Evolutionary conservation across 2,113 vertebrate species (phyloP).

Genomic region (Serinus canaria): DNA sequence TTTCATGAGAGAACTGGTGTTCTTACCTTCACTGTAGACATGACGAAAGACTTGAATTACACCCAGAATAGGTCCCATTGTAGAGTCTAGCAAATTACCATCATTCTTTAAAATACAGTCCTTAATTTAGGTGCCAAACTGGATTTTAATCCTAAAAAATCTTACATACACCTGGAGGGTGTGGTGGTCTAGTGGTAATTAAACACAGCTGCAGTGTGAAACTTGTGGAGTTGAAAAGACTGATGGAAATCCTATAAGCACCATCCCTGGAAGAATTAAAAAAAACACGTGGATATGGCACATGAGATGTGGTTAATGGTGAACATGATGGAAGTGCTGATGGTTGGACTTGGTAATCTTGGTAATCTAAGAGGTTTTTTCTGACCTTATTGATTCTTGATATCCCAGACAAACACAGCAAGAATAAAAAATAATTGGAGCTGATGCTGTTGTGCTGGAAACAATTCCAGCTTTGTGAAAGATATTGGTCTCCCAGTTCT

Average conservation of each 20-base stretch:
- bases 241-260: background rate
- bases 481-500: background rate
- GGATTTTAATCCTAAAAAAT: conserved; percentile 9
- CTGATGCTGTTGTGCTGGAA: background rate
- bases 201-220: conserved; percentile 21
- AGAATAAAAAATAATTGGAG: background rate
- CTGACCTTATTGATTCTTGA: background rate
- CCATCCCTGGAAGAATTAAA: background rate
- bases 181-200: background rate
- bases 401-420: background rate
- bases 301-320: background rate
- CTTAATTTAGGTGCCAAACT: background rate
- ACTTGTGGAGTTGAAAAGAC: background rate
- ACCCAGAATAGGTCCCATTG: background rate
- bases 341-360: background rate
- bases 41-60: background rate
- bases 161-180: background rate
- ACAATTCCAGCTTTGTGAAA: background rate
- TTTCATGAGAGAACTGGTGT: background rate
- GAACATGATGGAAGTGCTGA: background rate
- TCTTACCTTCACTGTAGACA: background rate
- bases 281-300: background rate
- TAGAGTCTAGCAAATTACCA: background rate
- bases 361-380: background rate
- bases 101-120: background rate